Percentiles rank a stretch among this genome's conserved stretches.
Conservation (phyloP, 2,888 invertebrate species). For the Spodoptera littoralis region DNA sequence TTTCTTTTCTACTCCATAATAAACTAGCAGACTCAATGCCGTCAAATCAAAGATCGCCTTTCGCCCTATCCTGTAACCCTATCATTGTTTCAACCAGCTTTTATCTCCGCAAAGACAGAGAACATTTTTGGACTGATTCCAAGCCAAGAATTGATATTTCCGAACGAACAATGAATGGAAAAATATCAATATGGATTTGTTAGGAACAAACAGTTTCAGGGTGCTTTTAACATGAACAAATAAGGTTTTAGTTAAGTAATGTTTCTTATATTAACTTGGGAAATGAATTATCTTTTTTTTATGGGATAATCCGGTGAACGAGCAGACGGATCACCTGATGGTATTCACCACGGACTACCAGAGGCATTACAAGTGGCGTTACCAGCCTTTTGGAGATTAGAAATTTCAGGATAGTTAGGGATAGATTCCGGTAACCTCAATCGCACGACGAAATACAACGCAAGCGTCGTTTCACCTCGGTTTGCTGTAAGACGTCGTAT, state of each 20-base stretch:
- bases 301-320: too few species aligned
- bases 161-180: constrained; percentile 44
- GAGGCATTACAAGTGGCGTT: too few species aligned
- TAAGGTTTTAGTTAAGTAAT: constrained; percentile 6
- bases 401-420: too few species aligned
- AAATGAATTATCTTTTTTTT: too few species aligned
- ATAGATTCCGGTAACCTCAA: too few species aligned
- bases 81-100: constrained; percentile 43
- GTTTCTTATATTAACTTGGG: constrained; percentile 4
- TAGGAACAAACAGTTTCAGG: constrained; percentile 6
- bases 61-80: constrained; percentile 15
- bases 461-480: too few species aligned
- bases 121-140: constrained; percentile 52
- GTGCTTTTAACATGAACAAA: constrained; percentile 17
- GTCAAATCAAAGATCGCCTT: constrained; percentile 28
- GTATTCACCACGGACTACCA: too few species aligned
- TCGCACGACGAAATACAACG: too few species aligned
- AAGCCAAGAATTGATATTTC: constrained; percentile 55
- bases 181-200: constrained; percentile 45
- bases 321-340: too few species aligned
- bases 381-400: too few species aligned
- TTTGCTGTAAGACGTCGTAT: too few species aligned
- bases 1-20: too few species aligned
- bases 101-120: constrained; percentile 37
- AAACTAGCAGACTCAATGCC: not conserved